Base-by-base conservation (phyloP, 1,140 invertebrate genomes). In the Pachypsylla venusta region DNA sequence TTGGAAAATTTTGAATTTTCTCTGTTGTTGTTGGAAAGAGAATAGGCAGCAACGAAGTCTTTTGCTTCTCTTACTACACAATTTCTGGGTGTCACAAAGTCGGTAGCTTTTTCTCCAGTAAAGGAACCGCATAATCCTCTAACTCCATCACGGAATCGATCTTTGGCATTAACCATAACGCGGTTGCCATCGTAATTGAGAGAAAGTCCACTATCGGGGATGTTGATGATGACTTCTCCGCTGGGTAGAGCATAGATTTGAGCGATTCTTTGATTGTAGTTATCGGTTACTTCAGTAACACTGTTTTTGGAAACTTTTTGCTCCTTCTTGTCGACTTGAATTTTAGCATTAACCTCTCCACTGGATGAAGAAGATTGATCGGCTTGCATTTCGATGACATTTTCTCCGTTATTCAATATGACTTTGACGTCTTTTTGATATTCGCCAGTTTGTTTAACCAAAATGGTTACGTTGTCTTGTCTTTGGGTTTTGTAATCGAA, bases 41-140 rank as follows among this genome's bases (percentile, higher is more conserved):
- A 72, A 67, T 78, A 84, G 1, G 74, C 70, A 1, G 75, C 75
- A 2, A 69, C 71, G 60, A 81, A 84, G 20, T 73, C 66, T 16
- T 77, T 63, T 0, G 75, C 68, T 24, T 75, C 69, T 60, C 71
- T 68, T 4, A 79, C 62, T 20, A 74, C 54, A 60, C 76, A 79
- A 40, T 79, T 78, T 35, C 72, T 64, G 0, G 82, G 81, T 22
- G 75, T 73, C 1, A 70, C 64, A 60, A 81, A 79, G 61, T 84
- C 82, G 59, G 78, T 74, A 25, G 68, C 62, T 2, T 67, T 58
- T 16, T 81, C 73, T 3, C 75, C 74, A 63, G 75, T 77, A 71
- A 76, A 80, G 27, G 73, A 74, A 7, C 83, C 84, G 65, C 82
- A 85, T 22, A 85, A 73, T 62, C 83, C 83, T 30, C 75, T 73